Evolutionary conservation across 2,888 invertebrate species (phyloP).

Genomic region (Drosophila testacea): DNA sequence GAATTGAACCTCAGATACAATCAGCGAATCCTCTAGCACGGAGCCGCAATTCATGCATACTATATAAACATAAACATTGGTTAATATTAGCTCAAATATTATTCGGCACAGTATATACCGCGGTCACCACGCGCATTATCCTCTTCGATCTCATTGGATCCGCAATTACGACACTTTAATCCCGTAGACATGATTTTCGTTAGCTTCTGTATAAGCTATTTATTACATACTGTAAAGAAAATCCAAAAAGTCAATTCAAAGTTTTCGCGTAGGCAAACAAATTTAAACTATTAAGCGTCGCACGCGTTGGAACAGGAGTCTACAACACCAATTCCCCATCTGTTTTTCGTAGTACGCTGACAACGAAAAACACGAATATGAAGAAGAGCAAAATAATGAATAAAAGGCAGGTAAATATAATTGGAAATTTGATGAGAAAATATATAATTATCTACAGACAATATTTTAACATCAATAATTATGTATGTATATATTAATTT

Average conservation of each 20-base stretch:
- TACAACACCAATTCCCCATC: constrained; percentile 24
- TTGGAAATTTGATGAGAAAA: no score
- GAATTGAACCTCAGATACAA: constrained; percentile 98
- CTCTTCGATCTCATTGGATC: constrained; percentile 96
- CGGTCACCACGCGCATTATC: constrained; percentile 96
- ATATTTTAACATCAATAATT: no score
- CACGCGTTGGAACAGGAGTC: constrained; percentile 18
- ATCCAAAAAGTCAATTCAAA: background rate
- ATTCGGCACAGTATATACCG: constrained; percentile 26
- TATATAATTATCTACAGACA: no score
- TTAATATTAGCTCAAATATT: background rate
- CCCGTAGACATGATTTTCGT: constrained; percentile 85
- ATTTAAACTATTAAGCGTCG: constrained; percentile 3
- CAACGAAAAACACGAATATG: background rate
- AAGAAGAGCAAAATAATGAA: background rate
- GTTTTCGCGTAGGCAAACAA: background rate
- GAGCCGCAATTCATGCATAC: constrained; percentile 98
- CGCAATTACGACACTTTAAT: constrained; percentile 94
- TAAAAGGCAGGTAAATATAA: no score
- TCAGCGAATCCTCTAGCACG: constrained; percentile 97
- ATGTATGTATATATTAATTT: background rate
- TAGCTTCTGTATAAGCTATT: background rate
- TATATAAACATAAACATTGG: constrained; percentile 85
- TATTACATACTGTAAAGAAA: background rate
- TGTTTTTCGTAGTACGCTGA: constrained; percentile 33